These are phyloP conservation scores for Corapipo altera DNA, from an alignment of 2,113 vertebrate genomes.

Conservation along the genomic window DNA sequence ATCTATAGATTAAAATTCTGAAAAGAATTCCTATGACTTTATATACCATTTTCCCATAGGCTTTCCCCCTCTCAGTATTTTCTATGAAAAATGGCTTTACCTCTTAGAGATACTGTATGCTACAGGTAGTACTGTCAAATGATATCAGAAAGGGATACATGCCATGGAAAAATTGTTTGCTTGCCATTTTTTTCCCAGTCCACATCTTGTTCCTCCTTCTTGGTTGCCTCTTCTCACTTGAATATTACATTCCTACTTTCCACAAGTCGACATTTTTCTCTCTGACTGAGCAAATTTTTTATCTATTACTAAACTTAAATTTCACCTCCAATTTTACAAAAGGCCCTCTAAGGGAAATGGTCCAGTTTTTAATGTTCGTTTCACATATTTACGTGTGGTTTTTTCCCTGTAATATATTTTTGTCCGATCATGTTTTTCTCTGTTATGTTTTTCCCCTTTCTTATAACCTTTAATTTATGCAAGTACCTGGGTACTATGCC, in stretches of 20 bases:
- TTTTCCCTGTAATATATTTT: neutral
- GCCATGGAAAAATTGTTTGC: neutral
- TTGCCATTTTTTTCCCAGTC: neutral
- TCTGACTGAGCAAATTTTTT: neutral
- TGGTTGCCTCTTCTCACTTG: neutral
- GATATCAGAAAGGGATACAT: neutral
- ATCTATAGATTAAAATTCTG: neutral
- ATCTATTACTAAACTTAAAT: neutral
- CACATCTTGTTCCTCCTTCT: neutral
- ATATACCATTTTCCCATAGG: neutral
- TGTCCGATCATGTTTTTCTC: neutral
- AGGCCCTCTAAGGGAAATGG: neutral
- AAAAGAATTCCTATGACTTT: neutral
- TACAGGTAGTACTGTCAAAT: neutral
- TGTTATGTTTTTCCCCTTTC: neutral
- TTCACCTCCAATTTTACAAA: neutral
- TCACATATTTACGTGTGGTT: neutral
- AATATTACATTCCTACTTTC: neutral
- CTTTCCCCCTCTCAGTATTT: neutral
- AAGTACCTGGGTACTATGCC: neutral
- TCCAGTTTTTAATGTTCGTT: neutral
- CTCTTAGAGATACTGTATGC: neutral
- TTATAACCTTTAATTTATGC: neutral
- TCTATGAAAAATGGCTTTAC: neutral
- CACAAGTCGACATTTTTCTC: neutral